Conservation (phyloP, 92 coral and sea anemone species). For the Virgularia gustaviana region DNA sequence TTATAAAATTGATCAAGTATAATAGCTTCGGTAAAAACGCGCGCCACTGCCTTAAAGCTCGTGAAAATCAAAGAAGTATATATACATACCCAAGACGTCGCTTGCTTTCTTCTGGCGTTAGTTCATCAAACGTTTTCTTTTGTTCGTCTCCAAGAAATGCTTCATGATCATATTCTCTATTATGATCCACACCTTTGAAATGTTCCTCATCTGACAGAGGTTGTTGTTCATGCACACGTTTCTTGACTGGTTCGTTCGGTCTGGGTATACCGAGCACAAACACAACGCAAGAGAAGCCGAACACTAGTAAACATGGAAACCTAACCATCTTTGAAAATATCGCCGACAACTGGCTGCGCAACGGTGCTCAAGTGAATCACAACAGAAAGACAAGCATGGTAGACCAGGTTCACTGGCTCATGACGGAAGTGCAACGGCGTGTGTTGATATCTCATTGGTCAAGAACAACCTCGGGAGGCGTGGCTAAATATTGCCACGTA, state of each 20-base stretch:
- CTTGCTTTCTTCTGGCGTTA: conserved; percentile 82
- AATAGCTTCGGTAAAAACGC: no score
- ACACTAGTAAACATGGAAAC: neutral
- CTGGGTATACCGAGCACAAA: conserved; percentile 22
- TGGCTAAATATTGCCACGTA: conserved; percentile 31
- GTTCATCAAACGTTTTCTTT: conserved; percentile 78
- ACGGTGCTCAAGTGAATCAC: neutral
- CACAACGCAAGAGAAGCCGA: neutral
- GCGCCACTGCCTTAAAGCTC: neutral
- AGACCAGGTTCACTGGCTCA: neutral
- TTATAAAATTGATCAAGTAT: neutral
- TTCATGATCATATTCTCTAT: conserved; percentile 88
- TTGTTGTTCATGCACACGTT: conserved; percentile 32
- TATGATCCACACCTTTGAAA: conserved; percentile 62
- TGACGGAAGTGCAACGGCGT: neutral
- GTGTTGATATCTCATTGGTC: conserved; percentile 14
- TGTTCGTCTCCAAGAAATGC: conserved; percentile 88
- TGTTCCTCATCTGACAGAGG: conserved; percentile 78
- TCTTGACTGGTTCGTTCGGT: conserved; percentile 16
- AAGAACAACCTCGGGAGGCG: conserved; percentile 5
- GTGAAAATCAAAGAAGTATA: neutral
- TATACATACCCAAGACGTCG: conserved; percentile 76
- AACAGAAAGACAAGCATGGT: neutral
- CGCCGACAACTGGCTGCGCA: neutral
- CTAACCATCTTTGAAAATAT: neutral